Base-by-base conservation (phyloP, 2,797 vertebrate species). In the Poeciliopsis presidionis region DNA sequence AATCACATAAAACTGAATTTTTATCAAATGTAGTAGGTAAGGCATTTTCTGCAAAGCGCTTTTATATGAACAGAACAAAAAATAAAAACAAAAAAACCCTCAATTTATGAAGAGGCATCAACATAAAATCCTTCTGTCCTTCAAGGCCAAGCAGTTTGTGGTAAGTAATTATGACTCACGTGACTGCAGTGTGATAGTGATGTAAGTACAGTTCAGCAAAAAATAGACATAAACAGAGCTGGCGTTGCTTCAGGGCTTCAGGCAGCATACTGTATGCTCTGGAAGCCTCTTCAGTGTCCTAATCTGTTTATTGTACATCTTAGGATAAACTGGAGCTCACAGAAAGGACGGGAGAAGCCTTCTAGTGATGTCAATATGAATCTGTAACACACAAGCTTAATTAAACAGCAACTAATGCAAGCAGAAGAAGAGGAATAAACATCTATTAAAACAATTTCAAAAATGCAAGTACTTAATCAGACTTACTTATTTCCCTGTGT, bases 391-490 rank as follows among this genome's bases (percentile, higher is more conserved):
- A 63, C 12, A 5, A 20, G 90, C 86, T 91, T 95, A 92, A 95
- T 95, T 95, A 88, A 93, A 93, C 84, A 76, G 80, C 86, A 93
- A 84, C 78, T 86, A 81, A 81, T 81, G 82, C 25, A 7, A 76
- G 69, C 70, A 82, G 72, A 88, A 41, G 20, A 7, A 45, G 41
- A 45, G 8, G 7, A 61, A 67, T 67, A 25, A 36, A 41, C 1
- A 4, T 22, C 9, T 25, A 25, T 13, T 41, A 1, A 41, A 77
- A 77, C 41, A n/a, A 81, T 73, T 82, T 55, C 82, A 74, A 86
- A 67, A 63, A 75, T 28, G 61, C 20, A 51, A 70, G 39, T 33
- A 73, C 72, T 30, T 30, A 53, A 53, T 53, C 49, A 53, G 49
- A 53, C 49, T 22, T 53, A 53, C 20, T 53, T 53, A 20, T 18